Evolutionary conservation across 2,113 vertebrate genomes (phyloP).

Genomic region (Sorex fumeus): DNA sequence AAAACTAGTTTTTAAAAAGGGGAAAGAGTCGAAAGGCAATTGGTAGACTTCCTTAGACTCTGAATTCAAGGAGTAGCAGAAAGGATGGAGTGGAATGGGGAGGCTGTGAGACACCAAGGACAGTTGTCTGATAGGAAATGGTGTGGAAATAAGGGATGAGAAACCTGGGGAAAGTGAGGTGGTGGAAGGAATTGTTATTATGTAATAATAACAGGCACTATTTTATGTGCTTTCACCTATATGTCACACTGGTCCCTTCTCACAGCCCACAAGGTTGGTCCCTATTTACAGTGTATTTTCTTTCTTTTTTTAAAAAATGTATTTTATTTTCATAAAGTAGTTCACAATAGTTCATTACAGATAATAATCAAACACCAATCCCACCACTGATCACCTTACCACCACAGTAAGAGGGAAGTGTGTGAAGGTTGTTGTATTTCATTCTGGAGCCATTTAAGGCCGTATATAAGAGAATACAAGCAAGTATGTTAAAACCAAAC

Average conservation of each 20-base stretch:
- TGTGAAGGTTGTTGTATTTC: too few relatives aligned
- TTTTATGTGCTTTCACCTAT: not conserved
- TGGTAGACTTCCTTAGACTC: not conserved
- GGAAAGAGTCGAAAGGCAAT: not conserved
- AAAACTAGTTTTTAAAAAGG: not conserved
- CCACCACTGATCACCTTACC: too few relatives aligned
- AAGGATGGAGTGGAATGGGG: not conserved
- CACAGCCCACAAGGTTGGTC: not conserved
- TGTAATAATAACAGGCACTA: not conserved
- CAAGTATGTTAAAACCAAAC: too few relatives aligned
- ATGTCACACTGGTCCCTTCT: not conserved
- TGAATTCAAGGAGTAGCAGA: not conserved
- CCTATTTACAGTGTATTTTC: not conserved
- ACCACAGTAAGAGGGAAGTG: too few relatives aligned
- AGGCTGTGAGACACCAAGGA: not conserved
- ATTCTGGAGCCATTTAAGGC: too few relatives aligned
- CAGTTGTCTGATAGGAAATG: not conserved
- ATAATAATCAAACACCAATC: too few relatives aligned
- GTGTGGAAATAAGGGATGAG: constrained; percentile 15
- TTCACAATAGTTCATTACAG: too few relatives aligned
- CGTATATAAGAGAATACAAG: too few relatives aligned
- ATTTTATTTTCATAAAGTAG: too few relatives aligned
- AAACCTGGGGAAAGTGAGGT: not conserved
- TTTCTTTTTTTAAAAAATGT: not conserved
- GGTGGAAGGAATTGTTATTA: not conserved